Evolutionary conservation across 2,797 vertebrate species (phyloP), one percentile per base, ranked within the genome.

Genomic region (Halcyon badia): DNA sequence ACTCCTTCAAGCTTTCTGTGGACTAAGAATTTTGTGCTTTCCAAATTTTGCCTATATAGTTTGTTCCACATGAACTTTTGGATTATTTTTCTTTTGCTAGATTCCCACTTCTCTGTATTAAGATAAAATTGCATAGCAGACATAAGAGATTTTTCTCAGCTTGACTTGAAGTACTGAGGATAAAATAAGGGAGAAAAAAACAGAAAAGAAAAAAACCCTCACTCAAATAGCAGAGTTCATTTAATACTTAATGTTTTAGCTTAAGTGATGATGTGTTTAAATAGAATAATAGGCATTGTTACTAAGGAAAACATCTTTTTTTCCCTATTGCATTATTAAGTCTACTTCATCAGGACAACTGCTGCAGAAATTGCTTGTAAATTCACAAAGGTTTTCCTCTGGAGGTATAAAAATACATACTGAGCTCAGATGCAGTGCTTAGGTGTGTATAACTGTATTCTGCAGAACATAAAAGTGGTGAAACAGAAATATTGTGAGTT

Each of bases 91-190:
- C 46, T 82, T 95, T 95, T 96, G 39, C 42, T 88, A 69, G 52
- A 86, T 85, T 87, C 58, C n/a, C 16, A 39, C 46, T 78, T 73
- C 41, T 22, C 39, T 66, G 76, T 94, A 97, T 96, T 95, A 97
- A 95, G 89, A 97, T 95, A 95, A 93, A 97, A 88, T 87, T 86
- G 82, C 87, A 76, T 83, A 90, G 76, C 82, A 91, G 73, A 73
- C 83, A 86, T 90, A 86, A 90, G 62, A 97, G 91, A 88, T 94
- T 97, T 96, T 95, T 77, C 54, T 95, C 91, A 95, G 93, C 89
- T 91, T 95, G 83, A 95, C 46, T 66, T 80, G 64, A 92, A 95
- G 85, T 62, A 54, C 37, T 76, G 39, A 87, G 58, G 58, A 86
- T 64, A 85, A 75, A 92, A 89, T 82, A 60, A 79, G 37, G 15